phyloP scores from a whole-genome alignment of 2,797 vertebrate genomes.

The Megaceryle alcyon region DNA sequence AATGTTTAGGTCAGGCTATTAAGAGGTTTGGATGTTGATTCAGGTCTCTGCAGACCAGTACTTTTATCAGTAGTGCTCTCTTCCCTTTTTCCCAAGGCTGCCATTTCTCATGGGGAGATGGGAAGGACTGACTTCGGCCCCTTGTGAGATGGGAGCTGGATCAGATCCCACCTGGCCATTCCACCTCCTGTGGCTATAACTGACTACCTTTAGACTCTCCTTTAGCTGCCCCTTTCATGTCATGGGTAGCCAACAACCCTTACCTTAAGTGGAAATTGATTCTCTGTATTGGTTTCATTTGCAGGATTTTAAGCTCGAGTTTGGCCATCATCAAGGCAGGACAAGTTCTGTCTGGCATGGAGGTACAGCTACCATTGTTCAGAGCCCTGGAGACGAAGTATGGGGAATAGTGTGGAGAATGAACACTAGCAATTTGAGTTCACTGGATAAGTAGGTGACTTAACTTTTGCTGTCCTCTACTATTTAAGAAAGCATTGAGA shows the following conservation, averaged over 20 bases:
- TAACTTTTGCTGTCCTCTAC: conserved; percentile 35
- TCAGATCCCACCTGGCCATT: neutral
- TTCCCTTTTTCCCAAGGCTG: neutral
- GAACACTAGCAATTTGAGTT: conserved; percentile 83
- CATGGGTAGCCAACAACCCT: neutral
- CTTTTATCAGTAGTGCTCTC: neutral
- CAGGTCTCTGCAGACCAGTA: neutral
- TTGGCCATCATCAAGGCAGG: conserved; percentile 87
- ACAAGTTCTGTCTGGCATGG: conserved; percentile 89
- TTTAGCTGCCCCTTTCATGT: neutral
- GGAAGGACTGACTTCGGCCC: neutral
- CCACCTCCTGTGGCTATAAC: neutral
- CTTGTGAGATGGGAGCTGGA: neutral
- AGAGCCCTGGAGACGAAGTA: conserved; percentile 87
- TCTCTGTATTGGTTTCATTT: conserved; percentile 62
- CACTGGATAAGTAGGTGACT: conserved; percentile 89
- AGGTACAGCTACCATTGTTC: conserved; percentile 88
- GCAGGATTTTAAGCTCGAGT: conserved; percentile 90
- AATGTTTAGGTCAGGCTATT: neutral
- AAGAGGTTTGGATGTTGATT: neutral
- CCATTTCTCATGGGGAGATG: neutral
- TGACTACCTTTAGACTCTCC: neutral
- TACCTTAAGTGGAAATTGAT: conserved; percentile 19
- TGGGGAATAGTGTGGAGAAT: conserved; percentile 94
- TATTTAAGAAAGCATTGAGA: neutral